phyloP scores from a whole-genome alignment of 2,113 vertebrate species.

The Lanius collurio region DNA sequence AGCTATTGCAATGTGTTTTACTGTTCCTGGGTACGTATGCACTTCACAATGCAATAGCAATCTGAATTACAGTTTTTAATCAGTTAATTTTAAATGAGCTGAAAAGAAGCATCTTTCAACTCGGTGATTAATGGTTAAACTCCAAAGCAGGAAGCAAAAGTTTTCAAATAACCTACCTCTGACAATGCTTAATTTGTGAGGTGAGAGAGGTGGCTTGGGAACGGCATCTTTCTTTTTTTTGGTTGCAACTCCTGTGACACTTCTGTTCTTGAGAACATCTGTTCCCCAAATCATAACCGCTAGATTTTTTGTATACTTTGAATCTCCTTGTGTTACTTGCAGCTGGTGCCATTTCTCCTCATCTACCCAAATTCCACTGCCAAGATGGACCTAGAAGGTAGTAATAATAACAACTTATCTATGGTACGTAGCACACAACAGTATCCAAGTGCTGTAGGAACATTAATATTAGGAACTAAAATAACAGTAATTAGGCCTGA shows the following conservation, averaged over 20 bases:
- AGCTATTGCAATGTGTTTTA: constrained; percentile 49
- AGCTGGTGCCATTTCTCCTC: constrained; percentile 99
- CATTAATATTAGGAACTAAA: constrained; percentile 60
- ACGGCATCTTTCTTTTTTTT: constrained; percentile 99
- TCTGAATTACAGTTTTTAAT: constrained; percentile 52
- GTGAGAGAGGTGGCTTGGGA: constrained; percentile 96
- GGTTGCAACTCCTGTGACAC: constrained; percentile 96
- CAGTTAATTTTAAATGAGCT: constrained; percentile 63
- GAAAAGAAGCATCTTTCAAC: constrained; percentile 55
- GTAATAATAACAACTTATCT: constrained; percentile 69
- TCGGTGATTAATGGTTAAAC: constrained; percentile 59
- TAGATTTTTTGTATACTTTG: constrained; percentile 99
- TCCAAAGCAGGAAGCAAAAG: constrained; percentile 67
- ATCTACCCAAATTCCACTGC: constrained; percentile 98
- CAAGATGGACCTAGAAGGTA: constrained; percentile 89
- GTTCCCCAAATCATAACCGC: constrained; percentile 99
- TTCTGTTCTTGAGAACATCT: constrained; percentile 98
- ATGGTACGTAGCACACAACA: constrained; percentile 62
- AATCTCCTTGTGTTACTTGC: constrained; percentile 98
- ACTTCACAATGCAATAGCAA: constrained; percentile 57
- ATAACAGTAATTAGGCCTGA: constrained; percentile 61
- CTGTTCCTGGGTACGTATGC: neutral
- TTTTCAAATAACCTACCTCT: constrained; percentile 85
- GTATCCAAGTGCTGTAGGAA: constrained; percentile 67
- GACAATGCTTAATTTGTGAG: constrained; percentile 98